Conservation (phyloP, 1,140 invertebrate genomes). For the Drosophila miranda region DNA sequence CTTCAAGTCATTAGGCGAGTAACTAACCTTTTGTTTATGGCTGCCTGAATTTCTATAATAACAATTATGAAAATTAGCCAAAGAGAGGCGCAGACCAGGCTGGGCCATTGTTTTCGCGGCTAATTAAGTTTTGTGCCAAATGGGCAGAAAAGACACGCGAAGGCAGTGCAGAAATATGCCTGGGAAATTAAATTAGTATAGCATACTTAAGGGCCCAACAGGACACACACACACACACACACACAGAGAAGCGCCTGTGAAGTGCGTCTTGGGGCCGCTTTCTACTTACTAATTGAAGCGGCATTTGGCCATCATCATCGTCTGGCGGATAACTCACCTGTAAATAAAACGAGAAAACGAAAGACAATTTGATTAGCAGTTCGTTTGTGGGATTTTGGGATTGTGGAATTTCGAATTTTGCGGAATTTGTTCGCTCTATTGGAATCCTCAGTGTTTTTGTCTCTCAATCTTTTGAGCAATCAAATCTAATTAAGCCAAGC, state of each 20-base stretch:
- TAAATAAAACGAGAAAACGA: conserved; percentile 53
- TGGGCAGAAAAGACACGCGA: conserved; percentile 66
- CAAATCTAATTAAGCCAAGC: conserved; percentile 73
- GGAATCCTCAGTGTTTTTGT: conserved; percentile 30
- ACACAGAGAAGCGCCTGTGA: neutral
- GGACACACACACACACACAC: no score
- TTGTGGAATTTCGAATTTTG: no score
- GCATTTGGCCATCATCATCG: conserved; percentile 59
- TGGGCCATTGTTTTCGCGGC: conserved; percentile 71
- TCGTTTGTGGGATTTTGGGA: conserved; percentile 1
- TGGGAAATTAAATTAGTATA: conserved; percentile 62
- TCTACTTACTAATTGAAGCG: conserved; percentile 77
- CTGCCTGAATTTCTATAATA: conserved; percentile 78
- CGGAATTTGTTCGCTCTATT: conserved; percentile 24
- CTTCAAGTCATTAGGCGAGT: conserved; percentile 79
- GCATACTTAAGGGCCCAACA: conserved; percentile 41
- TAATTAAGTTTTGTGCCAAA: conserved; percentile 80
- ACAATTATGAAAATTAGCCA: conserved; percentile 81
- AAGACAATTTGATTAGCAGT: conserved; percentile 69
- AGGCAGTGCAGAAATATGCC: conserved; percentile 54
- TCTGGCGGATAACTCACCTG: conserved; percentile 78
- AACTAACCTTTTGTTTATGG: conserved; percentile 80
- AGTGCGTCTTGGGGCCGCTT: conserved; percentile 30
- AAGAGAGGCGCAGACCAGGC: neutral
- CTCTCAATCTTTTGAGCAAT: conserved; percentile 72